Base-by-base conservation (phyloP, 2,888 invertebrate genomes). In the Strigamia transsilvanica region DNA sequence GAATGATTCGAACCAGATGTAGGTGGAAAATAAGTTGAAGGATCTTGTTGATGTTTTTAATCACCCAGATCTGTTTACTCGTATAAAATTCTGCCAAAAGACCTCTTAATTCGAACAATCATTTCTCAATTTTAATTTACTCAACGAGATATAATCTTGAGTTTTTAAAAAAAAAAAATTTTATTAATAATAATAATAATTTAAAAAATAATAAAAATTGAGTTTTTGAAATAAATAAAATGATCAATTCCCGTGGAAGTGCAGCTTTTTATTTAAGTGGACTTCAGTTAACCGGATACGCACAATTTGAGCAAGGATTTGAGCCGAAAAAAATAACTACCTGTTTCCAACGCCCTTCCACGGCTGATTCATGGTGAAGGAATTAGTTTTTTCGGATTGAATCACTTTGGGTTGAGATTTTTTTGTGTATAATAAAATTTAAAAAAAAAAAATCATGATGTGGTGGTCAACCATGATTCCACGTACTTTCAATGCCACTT, bases 341-440 rank as follows among this genome's bases (percentile, higher is more conserved):
- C 66, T 66, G 66, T 66, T 66, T 27, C 66, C 66, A 66, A 66
- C 66, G 66, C 66, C 66, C 66, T 66, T 32, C 66, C 27, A 66
- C 13, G 66, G 66, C 32, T 66, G 66, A 66, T 66, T 66, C 66
- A 66, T 32, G 66, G 23, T 27, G 66, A 66, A 66, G 27, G 66
- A 66, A 66, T 66, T 66, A n/a, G 4, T 32, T 66, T 66, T 66
- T 66, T 32, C 15, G 32, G 27, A 66, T 66, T 66, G 66, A 66
- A 66, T 66, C 66, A 66, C 66, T 23, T 51, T 66, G 27, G 66
- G 66, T 15, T 15, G 66, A 23, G 66, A 32, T 15, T 51, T 51
- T 51, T 66, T 32, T 66, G 9, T 6, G 27, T 23, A 27, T 23
- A 15, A 66, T 66, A 10, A n/a, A n/a, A n/a, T n/a, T n/a, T n/a